These are phyloP conservation scores for Callipepla californica DNA, from an alignment of 2,113 vertebrate species.

Conservation along the genomic window DNA sequence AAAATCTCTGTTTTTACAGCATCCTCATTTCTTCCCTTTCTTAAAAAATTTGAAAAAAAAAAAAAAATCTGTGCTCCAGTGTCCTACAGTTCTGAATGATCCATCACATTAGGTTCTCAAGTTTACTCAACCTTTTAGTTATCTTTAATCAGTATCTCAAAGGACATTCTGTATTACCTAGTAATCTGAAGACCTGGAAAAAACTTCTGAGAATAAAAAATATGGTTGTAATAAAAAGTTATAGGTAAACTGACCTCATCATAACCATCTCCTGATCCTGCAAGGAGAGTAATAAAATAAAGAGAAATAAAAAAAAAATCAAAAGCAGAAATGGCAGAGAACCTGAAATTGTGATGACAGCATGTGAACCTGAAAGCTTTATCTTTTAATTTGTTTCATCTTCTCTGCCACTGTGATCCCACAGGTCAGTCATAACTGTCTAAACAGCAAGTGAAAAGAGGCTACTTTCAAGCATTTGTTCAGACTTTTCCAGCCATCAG, in stretches of 20 bases:
- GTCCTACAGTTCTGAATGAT: neutral
- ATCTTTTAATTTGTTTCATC: neutral
- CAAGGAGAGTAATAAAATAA: neutral
- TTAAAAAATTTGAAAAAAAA: no score
- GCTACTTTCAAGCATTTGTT: accelerated
- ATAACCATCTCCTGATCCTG: neutral
- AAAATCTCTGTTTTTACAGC: neutral
- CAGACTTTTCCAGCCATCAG: neutral
- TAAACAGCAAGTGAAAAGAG: neutral
- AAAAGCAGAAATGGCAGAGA: neutral
- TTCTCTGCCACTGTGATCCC: neutral
- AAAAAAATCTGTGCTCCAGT: neutral
- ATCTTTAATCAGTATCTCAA: neutral
- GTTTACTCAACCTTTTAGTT: neutral
- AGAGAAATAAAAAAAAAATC: neutral
- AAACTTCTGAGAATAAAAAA: neutral
- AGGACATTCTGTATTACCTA: neutral
- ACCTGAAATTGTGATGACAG: neutral
- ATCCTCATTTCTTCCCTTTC: neutral
- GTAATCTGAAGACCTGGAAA: neutral
- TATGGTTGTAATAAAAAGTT: neutral
- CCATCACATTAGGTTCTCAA: neutral
- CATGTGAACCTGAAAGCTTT: neutral
- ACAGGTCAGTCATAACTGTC: neutral
- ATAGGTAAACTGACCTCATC: neutral